Base-by-base conservation (phyloP, 2,888 invertebrate species). In the Idaea aversata region DNA sequence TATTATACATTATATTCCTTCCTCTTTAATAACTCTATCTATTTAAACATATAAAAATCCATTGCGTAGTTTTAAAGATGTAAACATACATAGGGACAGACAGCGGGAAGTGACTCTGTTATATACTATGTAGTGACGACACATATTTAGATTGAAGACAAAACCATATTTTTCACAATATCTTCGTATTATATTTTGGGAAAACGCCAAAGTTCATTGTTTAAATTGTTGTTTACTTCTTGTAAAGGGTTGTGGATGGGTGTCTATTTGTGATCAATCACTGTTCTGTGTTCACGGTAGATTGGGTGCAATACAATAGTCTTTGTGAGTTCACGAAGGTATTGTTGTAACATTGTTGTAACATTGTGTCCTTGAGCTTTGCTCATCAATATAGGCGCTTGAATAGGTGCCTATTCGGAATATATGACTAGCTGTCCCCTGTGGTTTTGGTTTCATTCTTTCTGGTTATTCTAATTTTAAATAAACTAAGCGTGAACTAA, bases 181-280 rank as follows among this genome's bases (percentile, higher is more conserved):
- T 47, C 2, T 10, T 4, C 13, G 7, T 13, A 47, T 47, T 7
- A 3, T 47, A 47, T 47, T 47, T 47, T 47, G 47, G 7, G 4
- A 47, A 7, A 47, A 13, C 13, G 47, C 47, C 47, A 47, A 47
- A 13, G 47, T 47, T 47, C 47, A 47, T 47, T 47, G 47, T 47
- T 47, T 47, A 47, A 47, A 47, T 47, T 47, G 47, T 47, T 47
- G 47, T 47, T 47, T 47, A 47, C 47, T 47, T 47, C 47, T 47
- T 47, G 3, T 47, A 7, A 47, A 47, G 47, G 47, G 47, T 47
- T 47, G 47, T 47, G 47, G 47, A 10, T 47, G 47, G 47, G 10
- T 47, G 10, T 47, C 47, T 47, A 47, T 47, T 47, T 47, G 47
- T 47, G 47, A 47, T 47, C 47, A 47, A 47, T 47, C 47, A 47